Conservation (phyloP, 2,113 vertebrate species). For the Phodopus roborovskii region DNA sequence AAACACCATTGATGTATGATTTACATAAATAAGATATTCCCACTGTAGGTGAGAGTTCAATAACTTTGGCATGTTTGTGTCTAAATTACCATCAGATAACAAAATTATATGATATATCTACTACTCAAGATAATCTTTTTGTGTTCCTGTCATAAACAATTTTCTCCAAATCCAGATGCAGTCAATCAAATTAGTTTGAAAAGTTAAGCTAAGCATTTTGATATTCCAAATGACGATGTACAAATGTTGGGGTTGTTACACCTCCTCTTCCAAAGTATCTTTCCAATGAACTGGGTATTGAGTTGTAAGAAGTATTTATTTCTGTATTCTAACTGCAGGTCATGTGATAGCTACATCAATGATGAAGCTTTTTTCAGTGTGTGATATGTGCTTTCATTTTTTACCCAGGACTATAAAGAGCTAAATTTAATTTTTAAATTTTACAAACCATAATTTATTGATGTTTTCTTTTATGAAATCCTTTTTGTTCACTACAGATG, state of each 20-base stretch:
- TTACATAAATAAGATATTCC: not conserved
- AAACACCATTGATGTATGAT: not conserved
- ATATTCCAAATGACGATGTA: not conserved
- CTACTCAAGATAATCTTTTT: not conserved
- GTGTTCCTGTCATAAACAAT: not conserved
- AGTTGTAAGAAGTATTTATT: not conserved
- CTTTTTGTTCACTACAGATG: not conserved
- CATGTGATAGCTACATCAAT: not conserved
- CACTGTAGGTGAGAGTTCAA: not conserved
- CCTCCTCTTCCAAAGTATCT: not conserved
- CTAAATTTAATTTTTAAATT: not conserved
- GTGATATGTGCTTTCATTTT: not conserved
- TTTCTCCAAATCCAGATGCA: not conserved
- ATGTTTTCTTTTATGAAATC: not conserved
- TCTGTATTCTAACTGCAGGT: not conserved
- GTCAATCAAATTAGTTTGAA: not conserved
- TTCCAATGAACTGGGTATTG: not conserved
- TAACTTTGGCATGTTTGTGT: not conserved
- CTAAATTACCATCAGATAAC: not conserved
- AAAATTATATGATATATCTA: not conserved
- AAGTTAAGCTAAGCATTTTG: constrained; percentile 14
- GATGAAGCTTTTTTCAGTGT: not conserved
- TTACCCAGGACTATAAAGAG: not conserved
- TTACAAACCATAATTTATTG: constrained; percentile 1
- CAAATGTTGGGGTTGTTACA: not conserved